Conservation (phyloP, 2,888 invertebrate species). For the Coenonympha glycerion region DNA sequence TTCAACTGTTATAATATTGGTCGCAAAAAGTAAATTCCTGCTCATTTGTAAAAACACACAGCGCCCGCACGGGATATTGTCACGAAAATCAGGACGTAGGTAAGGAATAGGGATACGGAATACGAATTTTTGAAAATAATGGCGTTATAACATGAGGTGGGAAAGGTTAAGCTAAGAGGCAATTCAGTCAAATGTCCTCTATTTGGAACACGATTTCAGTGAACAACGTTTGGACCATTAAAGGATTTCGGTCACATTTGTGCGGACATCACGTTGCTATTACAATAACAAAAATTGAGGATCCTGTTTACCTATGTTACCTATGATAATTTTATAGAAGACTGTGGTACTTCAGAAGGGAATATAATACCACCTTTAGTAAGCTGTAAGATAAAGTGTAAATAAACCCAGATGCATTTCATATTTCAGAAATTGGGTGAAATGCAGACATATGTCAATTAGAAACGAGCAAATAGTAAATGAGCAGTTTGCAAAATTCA, state of each 20-base stretch:
- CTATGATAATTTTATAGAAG: conserved; percentile 60
- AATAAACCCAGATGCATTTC: too few species aligned
- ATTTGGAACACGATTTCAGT: conserved; percentile 8
- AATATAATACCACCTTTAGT: neutral
- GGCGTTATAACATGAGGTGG: neutral
- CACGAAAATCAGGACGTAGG: too few species aligned
- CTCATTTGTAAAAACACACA: too few species aligned
- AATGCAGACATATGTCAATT: too few species aligned
- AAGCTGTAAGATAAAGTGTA: neutral
- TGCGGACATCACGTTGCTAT: conserved; percentile 35
- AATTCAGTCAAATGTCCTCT: conserved; percentile 22
- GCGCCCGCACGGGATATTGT: too few species aligned
- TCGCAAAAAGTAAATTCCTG: too few species aligned
- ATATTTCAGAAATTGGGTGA: too few species aligned
- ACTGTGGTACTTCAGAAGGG: conserved; percentile 13
- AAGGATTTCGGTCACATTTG: conserved; percentile 43
- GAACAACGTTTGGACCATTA: conserved; percentile 34
- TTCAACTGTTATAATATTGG: too few species aligned
- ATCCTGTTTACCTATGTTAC: conserved; percentile 41
- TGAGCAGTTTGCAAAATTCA: too few species aligned
- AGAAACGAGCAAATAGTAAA: too few species aligned
- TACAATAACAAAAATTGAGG: conserved; percentile 39
- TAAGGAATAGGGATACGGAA: too few species aligned
- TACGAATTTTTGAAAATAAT: too few species aligned
- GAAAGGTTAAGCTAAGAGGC: conserved; percentile 3